These are phyloP conservation scores for Leucosticte australis DNA, from an alignment of 2,113 vertebrate species.

Conservation along the genomic window DNA sequence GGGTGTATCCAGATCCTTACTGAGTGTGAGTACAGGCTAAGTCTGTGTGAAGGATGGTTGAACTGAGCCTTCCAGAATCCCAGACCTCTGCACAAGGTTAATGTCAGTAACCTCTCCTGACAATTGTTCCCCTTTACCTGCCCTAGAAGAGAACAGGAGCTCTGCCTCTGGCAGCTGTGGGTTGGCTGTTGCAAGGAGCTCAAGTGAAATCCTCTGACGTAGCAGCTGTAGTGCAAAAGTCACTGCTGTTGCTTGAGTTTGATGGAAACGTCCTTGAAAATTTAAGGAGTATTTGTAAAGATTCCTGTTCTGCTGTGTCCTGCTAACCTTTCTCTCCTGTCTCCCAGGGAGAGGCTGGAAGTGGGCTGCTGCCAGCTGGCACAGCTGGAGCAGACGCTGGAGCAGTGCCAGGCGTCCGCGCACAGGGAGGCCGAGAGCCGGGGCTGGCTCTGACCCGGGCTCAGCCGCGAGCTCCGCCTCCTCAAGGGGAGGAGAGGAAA, in stretches of 20 bases:
- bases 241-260: not conserved
- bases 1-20: not conserved
- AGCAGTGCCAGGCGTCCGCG: conserved; percentile 69
- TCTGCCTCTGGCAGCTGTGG: not conserved
- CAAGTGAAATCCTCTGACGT: not conserved
- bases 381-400: conserved; percentile 77
- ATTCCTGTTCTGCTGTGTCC: not conserved
- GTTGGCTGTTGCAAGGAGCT: not conserved
- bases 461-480: fast-evolving
- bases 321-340: not conserved
- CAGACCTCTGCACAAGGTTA: not conserved
- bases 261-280: not conserved
- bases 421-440: conserved; percentile 45
- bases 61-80: not conserved
- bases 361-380: conserved; percentile 81
- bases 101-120: not conserved
- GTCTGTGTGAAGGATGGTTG: not conserved
- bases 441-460: conserved; percentile 32
- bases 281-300: not conserved
- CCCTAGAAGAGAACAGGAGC: not conserved
- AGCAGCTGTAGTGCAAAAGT: not conserved
- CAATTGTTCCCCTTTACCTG: not conserved
- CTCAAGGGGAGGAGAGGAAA: not conserved
- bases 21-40: not conserved
- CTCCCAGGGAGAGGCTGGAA: conserved; percentile 80